Conservation (phyloP, 2,113 vertebrate species). For the Nyctibius bracteatus region DNA sequence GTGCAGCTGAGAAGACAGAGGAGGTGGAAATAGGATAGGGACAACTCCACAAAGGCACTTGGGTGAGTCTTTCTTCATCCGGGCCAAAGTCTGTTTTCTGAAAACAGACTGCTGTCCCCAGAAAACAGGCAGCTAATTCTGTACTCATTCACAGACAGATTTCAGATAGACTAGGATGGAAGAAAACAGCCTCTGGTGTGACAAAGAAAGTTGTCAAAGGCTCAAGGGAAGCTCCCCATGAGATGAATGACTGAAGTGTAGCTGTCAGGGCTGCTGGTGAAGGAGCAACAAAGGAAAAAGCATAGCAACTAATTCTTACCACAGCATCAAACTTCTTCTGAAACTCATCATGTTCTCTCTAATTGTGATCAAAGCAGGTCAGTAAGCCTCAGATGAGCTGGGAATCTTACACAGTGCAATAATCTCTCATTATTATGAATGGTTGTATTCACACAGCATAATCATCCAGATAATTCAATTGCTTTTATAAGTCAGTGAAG, state of each 20-base stretch:
- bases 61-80: not conserved
- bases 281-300: not conserved
- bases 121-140: not conserved
- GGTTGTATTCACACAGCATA: not conserved
- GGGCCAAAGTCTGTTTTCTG: not conserved
- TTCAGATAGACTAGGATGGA: not conserved
- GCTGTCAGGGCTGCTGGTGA: not conserved
- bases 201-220: not conserved
- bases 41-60: not conserved
- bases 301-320: not conserved
- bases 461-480: not conserved
- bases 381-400: not conserved
- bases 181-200: not conserved
- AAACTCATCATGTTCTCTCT: not conserved
- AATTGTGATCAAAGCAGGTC: not conserved
- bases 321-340: not conserved
- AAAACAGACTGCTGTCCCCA: not conserved
- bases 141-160: not conserved
- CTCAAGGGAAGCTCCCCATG: accelerated
- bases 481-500: not conserved
- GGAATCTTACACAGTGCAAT: not conserved
- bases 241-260: not conserved
- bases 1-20: not conserved
- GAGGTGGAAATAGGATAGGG: not conserved
- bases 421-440: not conserved